phyloP scores from a whole-genome alignment of 2,113 vertebrate genomes.

The Telmatochromis sp. region DNA sequence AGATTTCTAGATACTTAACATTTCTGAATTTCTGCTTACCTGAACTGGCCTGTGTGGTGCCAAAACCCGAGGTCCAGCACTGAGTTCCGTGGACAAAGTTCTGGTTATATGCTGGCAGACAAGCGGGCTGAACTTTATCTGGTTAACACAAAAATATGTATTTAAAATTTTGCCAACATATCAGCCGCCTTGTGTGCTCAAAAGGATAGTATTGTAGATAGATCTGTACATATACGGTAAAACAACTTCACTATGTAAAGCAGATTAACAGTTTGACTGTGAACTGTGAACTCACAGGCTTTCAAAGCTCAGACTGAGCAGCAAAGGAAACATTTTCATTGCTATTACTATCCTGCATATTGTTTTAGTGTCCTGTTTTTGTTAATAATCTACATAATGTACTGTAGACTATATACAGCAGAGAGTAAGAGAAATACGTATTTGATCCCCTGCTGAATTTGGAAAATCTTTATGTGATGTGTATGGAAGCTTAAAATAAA shows the following conservation, averaged over 20 bases:
- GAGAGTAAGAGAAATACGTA: background rate
- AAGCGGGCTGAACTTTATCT: constrained; percentile 81
- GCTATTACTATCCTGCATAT: background rate
- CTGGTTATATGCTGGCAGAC: constrained; percentile 77
- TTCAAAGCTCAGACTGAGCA: background rate
- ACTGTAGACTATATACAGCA: background rate
- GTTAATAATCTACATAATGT: background rate
- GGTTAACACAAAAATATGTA: background rate
- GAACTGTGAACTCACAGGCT: background rate
- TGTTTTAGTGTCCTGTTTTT: background rate
- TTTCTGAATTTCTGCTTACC: constrained; percentile 18
- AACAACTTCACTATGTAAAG: too few species aligned
- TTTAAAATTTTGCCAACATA: background rate
- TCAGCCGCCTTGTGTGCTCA: background rate
- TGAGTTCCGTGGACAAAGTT: constrained; percentile 59
- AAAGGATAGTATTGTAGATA: background rate
- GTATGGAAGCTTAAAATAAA: background rate
- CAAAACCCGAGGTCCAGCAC: constrained; percentile 89
- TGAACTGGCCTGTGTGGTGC: constrained; percentile 55
- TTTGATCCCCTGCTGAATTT: background rate
- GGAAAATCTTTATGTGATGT: background rate
- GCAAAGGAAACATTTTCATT: background rate
- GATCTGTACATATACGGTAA: too few species aligned
- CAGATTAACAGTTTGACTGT: background rate
- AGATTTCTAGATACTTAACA: background rate